phyloP scores from a whole-genome alignment of 2,797 vertebrate genomes.

The Oryzias sinensis region DNA sequence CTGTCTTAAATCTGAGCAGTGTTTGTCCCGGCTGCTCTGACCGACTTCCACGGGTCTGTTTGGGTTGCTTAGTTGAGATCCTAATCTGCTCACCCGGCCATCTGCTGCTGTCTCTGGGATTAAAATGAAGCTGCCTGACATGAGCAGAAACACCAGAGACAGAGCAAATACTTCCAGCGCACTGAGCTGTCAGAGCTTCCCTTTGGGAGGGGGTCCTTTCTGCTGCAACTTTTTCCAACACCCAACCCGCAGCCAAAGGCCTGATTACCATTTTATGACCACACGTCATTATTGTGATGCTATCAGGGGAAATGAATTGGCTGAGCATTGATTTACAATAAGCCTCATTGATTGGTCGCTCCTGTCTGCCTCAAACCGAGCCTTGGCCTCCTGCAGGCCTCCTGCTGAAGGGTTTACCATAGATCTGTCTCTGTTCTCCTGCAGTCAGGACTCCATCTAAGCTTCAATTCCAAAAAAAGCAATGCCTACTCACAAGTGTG shows the following conservation, averaged over 20 bases:
- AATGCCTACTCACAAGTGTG: too few species aligned
- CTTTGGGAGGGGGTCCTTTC: too few species aligned
- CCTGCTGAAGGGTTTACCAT: slow-evolving; percentile 9
- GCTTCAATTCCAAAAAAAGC: too few species aligned
- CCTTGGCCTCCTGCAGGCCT: slow-evolving; percentile 29
- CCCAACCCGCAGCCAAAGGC: slow-evolving; percentile 44
- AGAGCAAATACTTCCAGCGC: slow-evolving; percentile 3
- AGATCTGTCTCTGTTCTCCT: neutral
- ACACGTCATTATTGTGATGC: slow-evolving; percentile 68
- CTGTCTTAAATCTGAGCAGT: slow-evolving; percentile 9
- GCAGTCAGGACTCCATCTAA: too few species aligned
- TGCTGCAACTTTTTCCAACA: slow-evolving; percentile 18
- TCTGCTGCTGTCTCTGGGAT: slow-evolving; percentile 65
- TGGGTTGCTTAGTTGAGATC: slow-evolving; percentile 62
- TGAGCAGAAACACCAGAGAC: slow-evolving; percentile 29
- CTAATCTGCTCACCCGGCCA: slow-evolving; percentile 71
- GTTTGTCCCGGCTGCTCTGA: slow-evolving; percentile 47
- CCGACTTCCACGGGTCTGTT: slow-evolving; percentile 39
- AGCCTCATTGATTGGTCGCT: slow-evolving; percentile 63
- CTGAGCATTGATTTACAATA: slow-evolving; percentile 71
- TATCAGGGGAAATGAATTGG: slow-evolving; percentile 77
- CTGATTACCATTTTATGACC: slow-evolving; percentile 68
- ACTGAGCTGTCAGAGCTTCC: neutral
- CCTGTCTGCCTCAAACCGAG: slow-evolving; percentile 44
- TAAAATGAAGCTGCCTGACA: slow-evolving; percentile 24